Percentiles rank a stretch among this genome's conserved stretches.
Evolutionary conservation across 2,113 vertebrate species (phyloP).

Genomic region (Terrapene triunguis): DNA sequence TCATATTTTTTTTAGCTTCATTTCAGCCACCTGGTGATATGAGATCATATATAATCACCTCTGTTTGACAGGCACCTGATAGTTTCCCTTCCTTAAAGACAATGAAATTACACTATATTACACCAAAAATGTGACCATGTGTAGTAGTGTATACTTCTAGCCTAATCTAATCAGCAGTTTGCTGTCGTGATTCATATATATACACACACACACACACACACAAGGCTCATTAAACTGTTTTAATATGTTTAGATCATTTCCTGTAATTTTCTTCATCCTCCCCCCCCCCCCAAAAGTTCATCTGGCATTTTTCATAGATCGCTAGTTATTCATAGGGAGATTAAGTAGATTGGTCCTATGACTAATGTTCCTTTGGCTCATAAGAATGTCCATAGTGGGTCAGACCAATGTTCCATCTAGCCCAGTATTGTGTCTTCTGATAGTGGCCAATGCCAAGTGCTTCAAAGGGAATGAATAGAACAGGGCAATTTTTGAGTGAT

Average conservation of each 20-base stretch:
- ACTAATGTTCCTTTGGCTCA: slow-evolving; percentile 52
- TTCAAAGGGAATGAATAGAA: too few species aligned
- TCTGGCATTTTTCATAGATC: not conserved
- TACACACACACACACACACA: too few species aligned
- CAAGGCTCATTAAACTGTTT: slow-evolving; percentile 42
- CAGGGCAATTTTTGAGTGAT: too few species aligned
- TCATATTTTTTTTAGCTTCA: not conserved
- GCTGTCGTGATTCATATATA: slow-evolving; percentile 16
- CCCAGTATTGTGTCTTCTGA: too few species aligned
- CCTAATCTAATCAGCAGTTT: not conserved
- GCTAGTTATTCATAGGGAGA: slow-evolving; percentile 37
- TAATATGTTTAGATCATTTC: slow-evolving; percentile 57
- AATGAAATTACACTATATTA: not conserved
- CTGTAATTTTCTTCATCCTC: slow-evolving; percentile 63
- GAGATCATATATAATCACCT: slow-evolving; percentile 50
- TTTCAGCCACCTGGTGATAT: slow-evolving; percentile 45
- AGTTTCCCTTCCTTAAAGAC: slow-evolving; percentile 13
- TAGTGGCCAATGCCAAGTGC: too few species aligned
- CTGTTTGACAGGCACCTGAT: slow-evolving; percentile 25
- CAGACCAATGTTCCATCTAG: not conserved
- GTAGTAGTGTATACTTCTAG: not conserved
- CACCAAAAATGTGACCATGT: not conserved
- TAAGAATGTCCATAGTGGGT: not conserved
- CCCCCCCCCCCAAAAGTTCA: not conserved
- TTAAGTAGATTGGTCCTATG: slow-evolving; percentile 48